Conservation (phyloP, 2,113 vertebrate species). For the Trochalopteron elliotii region DNA sequence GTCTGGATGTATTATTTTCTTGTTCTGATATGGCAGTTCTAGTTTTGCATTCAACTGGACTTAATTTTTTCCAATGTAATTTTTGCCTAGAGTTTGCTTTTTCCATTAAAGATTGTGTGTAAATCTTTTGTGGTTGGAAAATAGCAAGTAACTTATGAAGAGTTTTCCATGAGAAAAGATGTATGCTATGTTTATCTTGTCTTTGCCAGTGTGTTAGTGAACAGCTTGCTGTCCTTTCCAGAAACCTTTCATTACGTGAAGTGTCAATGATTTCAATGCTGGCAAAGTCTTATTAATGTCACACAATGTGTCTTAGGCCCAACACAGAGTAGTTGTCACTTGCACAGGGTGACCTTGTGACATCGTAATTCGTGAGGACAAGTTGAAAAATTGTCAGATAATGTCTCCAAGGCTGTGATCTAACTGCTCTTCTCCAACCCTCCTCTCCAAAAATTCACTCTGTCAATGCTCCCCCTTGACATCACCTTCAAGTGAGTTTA, state of each 20-base stretch:
- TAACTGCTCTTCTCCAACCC: background rate
- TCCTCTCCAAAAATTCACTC: background rate
- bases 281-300: background rate
- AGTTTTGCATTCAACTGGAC: background rate
- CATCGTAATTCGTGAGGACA: background rate
- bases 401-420: background rate
- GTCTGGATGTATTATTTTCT: background rate
- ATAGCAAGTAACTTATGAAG: slow-evolving; percentile 6
- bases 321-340: background rate
- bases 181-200: slow-evolving; percentile 30
- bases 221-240: slow-evolving; percentile 35
- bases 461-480: background rate
- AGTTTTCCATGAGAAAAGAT: slow-evolving; percentile 60
- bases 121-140: slow-evolving; percentile 49
- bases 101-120: background rate
- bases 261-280: slow-evolving; percentile 25
- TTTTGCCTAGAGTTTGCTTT: slow-evolving; percentile 17
- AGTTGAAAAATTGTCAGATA: background rate
- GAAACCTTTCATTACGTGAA: slow-evolving; percentile 39
- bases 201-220: background rate
- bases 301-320: background rate
- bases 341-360: background rate
- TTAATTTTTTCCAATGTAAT: background rate
- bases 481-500: background rate
- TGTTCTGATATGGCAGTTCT: background rate